Percentiles rank a stretch among this genome's conserved stretches.
These are phyloP conservation scores for Pica pica DNA, from an alignment of 2,113 vertebrate species.

Conservation along the genomic window DNA sequence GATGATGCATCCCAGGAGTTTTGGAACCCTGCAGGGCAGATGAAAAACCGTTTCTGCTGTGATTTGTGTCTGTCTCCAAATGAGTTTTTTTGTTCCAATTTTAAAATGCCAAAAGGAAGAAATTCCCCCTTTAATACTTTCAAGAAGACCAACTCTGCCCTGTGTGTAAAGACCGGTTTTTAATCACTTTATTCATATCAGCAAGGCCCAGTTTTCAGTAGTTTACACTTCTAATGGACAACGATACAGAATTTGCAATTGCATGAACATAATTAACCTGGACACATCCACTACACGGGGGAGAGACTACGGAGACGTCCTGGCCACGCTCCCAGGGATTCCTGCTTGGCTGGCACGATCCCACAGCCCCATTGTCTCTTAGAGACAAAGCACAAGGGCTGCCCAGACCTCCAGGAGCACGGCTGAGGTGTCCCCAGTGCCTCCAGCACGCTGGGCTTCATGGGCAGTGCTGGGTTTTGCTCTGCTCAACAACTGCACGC, in stretches of 20 bases:
- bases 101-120: not conserved
- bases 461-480: not conserved
- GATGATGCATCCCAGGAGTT: not conserved
- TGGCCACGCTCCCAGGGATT: not conserved
- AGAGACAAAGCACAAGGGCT: constrained; percentile 63
- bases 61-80: not conserved
- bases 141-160: not conserved
- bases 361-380: constrained; percentile 44
- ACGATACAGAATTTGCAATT: constrained; percentile 77
- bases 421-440: not conserved
- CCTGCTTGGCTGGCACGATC: constrained; percentile 56
- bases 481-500: not conserved
- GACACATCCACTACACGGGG: constrained; percentile 49
- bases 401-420: not conserved
- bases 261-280: constrained; percentile 60
- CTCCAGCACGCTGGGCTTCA: not conserved
- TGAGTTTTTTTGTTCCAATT: not conserved
- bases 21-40: not conserved
- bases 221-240: constrained; percentile 79
- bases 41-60: not conserved
- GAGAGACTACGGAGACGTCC: not conserved
- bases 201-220: constrained; percentile 63
- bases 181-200: constrained; percentile 68
- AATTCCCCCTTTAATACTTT: fast-evolving
- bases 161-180: constrained; percentile 47